phyloP scores from a whole-genome alignment of 2,888 invertebrate genomes.

The Magallana nippona region DNA sequence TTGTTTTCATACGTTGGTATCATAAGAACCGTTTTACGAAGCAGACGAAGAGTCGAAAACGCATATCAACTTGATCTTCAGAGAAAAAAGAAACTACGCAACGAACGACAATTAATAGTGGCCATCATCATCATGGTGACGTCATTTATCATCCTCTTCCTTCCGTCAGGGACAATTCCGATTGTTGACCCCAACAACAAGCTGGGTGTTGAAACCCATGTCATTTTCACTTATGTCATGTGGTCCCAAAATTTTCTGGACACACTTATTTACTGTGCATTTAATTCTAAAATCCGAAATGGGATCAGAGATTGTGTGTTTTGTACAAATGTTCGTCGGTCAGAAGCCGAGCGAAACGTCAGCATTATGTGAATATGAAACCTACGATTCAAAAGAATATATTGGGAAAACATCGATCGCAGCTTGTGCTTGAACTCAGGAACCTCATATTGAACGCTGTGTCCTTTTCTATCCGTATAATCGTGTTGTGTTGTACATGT shows the following conservation, averaged over 20 bases:
- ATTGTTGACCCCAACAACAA: neutral
- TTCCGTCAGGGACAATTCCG: conserved; percentile 2
- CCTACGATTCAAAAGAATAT: too few species aligned
- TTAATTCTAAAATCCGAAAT: conserved; percentile 1
- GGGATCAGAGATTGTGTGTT: neutral
- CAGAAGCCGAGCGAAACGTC: too few species aligned
- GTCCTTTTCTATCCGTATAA: too few species aligned
- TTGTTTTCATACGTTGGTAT: conserved; percentile 27
- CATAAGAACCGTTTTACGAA: neutral
- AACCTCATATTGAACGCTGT: too few species aligned
- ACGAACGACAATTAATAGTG: conserved; percentile 9
- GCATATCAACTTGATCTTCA: neutral
- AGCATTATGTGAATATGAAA: too few species aligned
- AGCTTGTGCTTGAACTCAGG: too few species aligned
- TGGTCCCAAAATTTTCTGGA: conserved; percentile 12
- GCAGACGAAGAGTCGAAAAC: neutral
- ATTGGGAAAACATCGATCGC: too few species aligned
- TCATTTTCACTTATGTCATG: conserved; percentile 23
- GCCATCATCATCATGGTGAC: conserved; percentile 16
- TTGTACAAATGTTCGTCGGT: neutral
- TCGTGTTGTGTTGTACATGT: too few species aligned
- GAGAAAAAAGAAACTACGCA: neutral
- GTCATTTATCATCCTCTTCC: neutral
- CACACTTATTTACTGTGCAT: neutral
- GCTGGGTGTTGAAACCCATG: neutral